Evolutionary conservation across 2,797 vertebrate genomes (phyloP), one percentile per base, ranked within the genome.

Genomic region (Eulemur rubriventer): DNA sequence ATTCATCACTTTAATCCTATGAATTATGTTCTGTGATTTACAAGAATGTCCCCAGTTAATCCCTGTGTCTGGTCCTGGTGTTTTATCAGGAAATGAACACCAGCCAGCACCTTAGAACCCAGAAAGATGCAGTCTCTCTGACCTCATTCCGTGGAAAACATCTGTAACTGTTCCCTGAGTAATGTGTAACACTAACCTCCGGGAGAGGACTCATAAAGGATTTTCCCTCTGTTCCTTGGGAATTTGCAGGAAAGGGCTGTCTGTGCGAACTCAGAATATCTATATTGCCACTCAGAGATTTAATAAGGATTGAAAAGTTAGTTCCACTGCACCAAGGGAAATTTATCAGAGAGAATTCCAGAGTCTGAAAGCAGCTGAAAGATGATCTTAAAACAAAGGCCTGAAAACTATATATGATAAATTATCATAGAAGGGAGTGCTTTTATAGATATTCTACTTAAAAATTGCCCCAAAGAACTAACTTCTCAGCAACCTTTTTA

Each of bases 161-260:
- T 69, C 86, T 90, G 89, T 48, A 93, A 73, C 48, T 28, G 55
- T 70, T 97, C 73, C 81, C 72, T 80, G n/a, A 81, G 35, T 24
- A 38, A 91, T 43, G n/a, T 52, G 43, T 35, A 89, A 67, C 89
- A 83, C 63, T 52, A 95, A 63, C 73, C 83, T 97, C 89, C 69
- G 35, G 81, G 84, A 96, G 95, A 90, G 63, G 46, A 94, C 35
- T 50, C 69, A 43, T 12, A 18, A 75, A 72, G 73, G 24, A 59
- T 90, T 76, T 61, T 57, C 63, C 57, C 63, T 87, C 78, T 22
- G 13, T 81, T 48, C 22, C 26, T 50, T 85, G 88, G 83, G 92
- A 96, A 95, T 96, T 83, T 59, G 50, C 52, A 96, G 93, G 90
- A 96, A 97, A 95, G 6, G 6, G 43, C 72, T 85, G 83, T 72